These are phyloP conservation scores for Onychomys leucogaster DNA, from an alignment of 2,797 vertebrate species.

Conservation along the genomic window DNA sequence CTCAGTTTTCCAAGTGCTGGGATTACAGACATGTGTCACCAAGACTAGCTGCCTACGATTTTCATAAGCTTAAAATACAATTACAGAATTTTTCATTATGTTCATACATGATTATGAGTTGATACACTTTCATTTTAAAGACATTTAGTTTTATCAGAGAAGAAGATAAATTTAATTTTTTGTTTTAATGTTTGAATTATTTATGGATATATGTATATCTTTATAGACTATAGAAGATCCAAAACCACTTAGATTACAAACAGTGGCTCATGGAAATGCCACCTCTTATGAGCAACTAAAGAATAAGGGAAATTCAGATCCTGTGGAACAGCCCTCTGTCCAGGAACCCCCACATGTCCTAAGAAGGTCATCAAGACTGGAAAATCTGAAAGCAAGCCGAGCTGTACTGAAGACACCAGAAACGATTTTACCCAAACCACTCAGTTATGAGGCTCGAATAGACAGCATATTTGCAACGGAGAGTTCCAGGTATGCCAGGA, in stretches of 20 bases:
- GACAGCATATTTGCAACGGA: conserved; percentile 55
- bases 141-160: conserved; percentile 31
- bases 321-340: conserved; percentile 30
- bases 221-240: conserved; percentile 76
- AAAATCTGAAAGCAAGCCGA: conserved; percentile 44
- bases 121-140: conserved; percentile 18
- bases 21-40: background rate
- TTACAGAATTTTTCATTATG: conserved; percentile 22
- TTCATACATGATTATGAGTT: conserved; percentile 17
- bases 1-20: background rate
- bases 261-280: conserved; percentile 54
- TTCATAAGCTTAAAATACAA: conserved; percentile 44
- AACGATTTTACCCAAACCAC: conserved; percentile 48
- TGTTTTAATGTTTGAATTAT: conserved; percentile 51
- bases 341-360: conserved; percentile 47
- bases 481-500: conserved; percentile 72
- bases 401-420: conserved; percentile 48
- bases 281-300: conserved; percentile 54
- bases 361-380: conserved; percentile 59
- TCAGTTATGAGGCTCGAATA: conserved; percentile 23
- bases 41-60: background rate
- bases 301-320: conserved; percentile 58
- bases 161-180: conserved; percentile 61
- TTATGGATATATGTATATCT: conserved; percentile 61
- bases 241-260: conserved; percentile 60